Base-by-base conservation (phyloP, 2,797 vertebrate species). In the Morelia viridis region DNA sequence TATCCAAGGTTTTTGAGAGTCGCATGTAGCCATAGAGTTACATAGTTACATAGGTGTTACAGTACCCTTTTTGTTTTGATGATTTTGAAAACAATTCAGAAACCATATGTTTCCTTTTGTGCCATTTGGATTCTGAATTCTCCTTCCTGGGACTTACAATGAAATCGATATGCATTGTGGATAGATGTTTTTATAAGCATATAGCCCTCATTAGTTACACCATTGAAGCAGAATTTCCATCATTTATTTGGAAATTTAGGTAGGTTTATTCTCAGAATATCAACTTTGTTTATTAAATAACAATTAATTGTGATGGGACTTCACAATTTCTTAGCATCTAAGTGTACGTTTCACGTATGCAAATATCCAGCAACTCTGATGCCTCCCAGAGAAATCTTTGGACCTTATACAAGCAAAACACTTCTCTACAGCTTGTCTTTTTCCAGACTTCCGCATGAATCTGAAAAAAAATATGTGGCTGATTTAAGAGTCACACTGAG, bases 211-310 rank as follows among this genome's bases (percentile, higher is more conserved):
- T 68, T 85, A 62, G 61, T 5, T 84, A 26, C 68, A 84, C 46
- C 35, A 80, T 64, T 50, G 28, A n/a, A 87, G 19, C 53, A 90
- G 61, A 92, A 92, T 15, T 87, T 94, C 65, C 31, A 86, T 86
- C 76, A 83, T 89, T 92, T 94, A 9, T 56, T 88, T 80, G 17
- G 0, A 93, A 68, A 28, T 94, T 96, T 95, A 88, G 94, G 41
- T 87, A 91, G 93, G 94, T 95, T 94, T 91, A 87, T 87, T 94
- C 41, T 94, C 93, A 50, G 91, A 68, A 41, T 76, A 76, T 41
- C 41, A 80, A 90, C 85, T 89, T 91, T 94, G 41, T 41, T 60
- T 87, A 9, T 64, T 62, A 80, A 86, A 86, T 60, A 80, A 41
- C 31, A 89, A n/a, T 1, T 61, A n/a, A 31, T 58, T 85, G 53